A percentile compares a stretch with the other conserved stretches of the same genome.
phyloP scores from a whole-genome alignment of 1,140 invertebrate species.

The Adelges cooleyi region DNA sequence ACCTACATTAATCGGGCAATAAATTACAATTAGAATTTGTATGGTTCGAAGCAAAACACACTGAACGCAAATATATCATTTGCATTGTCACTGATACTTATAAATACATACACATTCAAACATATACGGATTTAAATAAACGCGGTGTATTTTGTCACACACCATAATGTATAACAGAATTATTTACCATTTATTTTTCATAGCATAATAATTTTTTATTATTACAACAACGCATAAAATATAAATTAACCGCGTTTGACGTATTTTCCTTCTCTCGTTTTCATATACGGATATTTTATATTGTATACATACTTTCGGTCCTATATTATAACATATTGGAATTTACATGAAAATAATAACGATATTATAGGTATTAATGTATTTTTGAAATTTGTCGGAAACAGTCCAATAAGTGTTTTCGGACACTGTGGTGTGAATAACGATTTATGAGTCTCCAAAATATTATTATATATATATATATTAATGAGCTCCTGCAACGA shows the following conservation, averaged over 20 bases:
- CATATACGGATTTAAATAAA: neutral
- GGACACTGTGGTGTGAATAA: neutral
- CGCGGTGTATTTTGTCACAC: slow-evolving; percentile 16
- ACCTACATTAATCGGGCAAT: too few relatives aligned
- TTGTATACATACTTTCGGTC: neutral
- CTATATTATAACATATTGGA: slow-evolving; percentile 6
- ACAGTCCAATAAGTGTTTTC: slow-evolving; percentile 15
- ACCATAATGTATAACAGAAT: neutral
- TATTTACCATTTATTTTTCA: neutral
- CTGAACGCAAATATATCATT: neutral
- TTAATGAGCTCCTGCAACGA: slow-evolving; percentile 23
- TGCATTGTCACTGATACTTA: slow-evolving; percentile 7
- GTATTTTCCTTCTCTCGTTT: neutral
- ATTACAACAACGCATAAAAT: neutral
- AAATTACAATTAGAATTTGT: slow-evolving; percentile 21
- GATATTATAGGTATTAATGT: too few relatives aligned
- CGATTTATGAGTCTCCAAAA: slow-evolving; percentile 2
- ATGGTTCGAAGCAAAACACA: slow-evolving; percentile 1
- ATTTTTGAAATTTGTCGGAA: neutral
- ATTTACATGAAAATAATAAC: neutral
- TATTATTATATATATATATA: too few relatives aligned
- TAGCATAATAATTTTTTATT: neutral
- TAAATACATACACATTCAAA: neutral
- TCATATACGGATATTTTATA: neutral
- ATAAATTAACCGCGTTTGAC: slow-evolving; percentile 15